phyloP scores from a whole-genome alignment of 2,113 vertebrate species.

The Apeltes quadracus region DNA sequence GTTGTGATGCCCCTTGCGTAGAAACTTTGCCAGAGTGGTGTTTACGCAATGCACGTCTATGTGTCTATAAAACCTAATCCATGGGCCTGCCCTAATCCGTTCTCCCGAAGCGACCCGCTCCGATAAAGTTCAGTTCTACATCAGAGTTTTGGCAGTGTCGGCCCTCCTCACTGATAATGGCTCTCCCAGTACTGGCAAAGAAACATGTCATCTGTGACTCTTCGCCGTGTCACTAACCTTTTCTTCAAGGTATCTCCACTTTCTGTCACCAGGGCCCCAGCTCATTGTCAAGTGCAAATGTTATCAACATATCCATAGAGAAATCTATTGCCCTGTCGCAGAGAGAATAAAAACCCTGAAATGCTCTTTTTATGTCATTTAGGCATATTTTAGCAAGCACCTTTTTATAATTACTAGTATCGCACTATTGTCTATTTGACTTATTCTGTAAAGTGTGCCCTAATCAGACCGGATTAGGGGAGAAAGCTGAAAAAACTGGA shows the following conservation, averaged over 20 bases:
- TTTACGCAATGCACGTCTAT: conserved; percentile 17
- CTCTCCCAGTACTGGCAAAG: conserved; percentile 44
- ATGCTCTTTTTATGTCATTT: conserved; percentile 22
- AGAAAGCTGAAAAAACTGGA: no score
- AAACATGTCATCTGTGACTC: conserved; percentile 63
- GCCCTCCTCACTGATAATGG: conserved; percentile 11
- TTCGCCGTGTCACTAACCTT: conserved; percentile 28
- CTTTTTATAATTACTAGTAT: conserved; percentile 1
- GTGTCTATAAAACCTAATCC: conserved; percentile 8
- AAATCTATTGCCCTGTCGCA: conserved; percentile 36
- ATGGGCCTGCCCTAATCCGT: not conserved
- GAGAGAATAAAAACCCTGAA: conserved; percentile 26
- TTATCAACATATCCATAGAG: conserved; percentile 62
- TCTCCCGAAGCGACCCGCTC: conserved; percentile 5
- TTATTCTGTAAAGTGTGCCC: conserved; percentile 34
- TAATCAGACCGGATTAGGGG: no score
- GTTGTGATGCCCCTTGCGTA: not conserved
- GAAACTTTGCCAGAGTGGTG: not conserved
- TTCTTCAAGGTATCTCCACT: conserved; percentile 27
- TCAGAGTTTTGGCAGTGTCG: not conserved
- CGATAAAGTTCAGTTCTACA: not conserved
- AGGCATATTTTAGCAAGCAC: not conserved
- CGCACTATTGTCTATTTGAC: conserved; percentile 3
- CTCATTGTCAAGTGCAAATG: conserved; percentile 69
- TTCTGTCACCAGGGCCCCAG: conserved; percentile 45